phyloP scores from a whole-genome alignment of 2,888 invertebrate species.

The Campoplex capitator region DNA sequence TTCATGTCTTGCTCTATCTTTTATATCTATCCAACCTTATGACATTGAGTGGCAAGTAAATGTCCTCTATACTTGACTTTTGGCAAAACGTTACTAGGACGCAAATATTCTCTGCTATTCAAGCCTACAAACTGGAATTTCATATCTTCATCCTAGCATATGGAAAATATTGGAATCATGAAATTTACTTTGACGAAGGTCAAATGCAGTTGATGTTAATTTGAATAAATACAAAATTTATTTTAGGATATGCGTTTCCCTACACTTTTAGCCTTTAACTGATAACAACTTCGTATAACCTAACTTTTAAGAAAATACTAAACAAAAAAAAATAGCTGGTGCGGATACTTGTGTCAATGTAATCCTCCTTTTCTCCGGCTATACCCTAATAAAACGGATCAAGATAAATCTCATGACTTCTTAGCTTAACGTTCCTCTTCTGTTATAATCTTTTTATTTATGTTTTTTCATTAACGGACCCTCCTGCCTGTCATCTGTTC shows the following conservation, averaged over 20 bases:
- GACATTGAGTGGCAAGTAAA: neutral
- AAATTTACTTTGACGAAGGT: neutral
- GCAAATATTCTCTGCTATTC: too few species aligned
- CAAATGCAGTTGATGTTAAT: too few species aligned
- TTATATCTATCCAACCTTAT: neutral
- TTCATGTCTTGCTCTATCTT: neutral
- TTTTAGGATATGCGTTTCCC: neutral
- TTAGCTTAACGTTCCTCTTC: neutral
- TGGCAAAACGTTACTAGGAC: too few species aligned
- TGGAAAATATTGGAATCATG: neutral
- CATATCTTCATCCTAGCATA: neutral
- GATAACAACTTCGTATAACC: neutral
- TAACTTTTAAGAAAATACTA: neutral
- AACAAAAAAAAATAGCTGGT: neutral
- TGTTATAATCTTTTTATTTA: constrained; percentile 8
- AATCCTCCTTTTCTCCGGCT: neutral
- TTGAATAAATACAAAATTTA: neutral
- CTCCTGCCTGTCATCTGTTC: neutral
- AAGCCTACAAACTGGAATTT: too few species aligned
- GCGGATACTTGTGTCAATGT: constrained; percentile 7
- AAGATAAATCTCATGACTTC: constrained; percentile 10
- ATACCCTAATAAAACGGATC: neutral
- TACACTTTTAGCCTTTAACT: neutral
- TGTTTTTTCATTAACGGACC: constrained; percentile 42
- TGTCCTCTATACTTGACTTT: too few species aligned